Conservation (phyloP, 2,888 invertebrate species). For the Proisotoma minuta region DNA sequence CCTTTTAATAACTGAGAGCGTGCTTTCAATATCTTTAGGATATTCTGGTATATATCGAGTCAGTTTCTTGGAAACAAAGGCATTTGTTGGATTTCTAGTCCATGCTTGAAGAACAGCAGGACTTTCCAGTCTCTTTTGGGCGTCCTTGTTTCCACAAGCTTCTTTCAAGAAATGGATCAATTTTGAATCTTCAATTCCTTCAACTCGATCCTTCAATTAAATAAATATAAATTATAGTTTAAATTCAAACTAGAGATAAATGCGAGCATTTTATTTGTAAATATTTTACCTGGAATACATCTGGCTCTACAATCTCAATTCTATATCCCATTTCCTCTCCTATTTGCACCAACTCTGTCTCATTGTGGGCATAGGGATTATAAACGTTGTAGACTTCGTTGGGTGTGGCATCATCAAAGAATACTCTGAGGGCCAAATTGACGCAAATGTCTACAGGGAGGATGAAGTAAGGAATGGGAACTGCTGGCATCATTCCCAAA, state of each 20-base stretch:
- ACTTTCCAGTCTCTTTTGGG: conserved; percentile 7
- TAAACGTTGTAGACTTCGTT: conserved; percentile 23
- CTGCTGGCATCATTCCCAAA: conserved; percentile 20
- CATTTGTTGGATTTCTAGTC: conserved; percentile 19
- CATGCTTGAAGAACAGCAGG: conserved; percentile 22
- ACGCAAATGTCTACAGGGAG: conserved; percentile 26
- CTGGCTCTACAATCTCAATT: conserved; percentile 24
- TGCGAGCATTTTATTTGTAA: conserved; percentile 18
- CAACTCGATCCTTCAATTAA: too few relatives aligned
- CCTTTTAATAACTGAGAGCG: conserved; percentile 15
- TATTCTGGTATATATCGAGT: conserved; percentile 22
- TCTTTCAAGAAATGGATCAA: conserved; percentile 12
- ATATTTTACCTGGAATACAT: conserved; percentile 16
- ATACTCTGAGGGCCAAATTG: conserved; percentile 13
- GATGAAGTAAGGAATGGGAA: conserved; percentile 19
- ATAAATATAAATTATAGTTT: too few relatives aligned
- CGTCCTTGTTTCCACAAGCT: conserved; percentile 20
- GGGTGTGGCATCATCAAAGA: conserved; percentile 17
- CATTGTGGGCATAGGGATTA: conserved; percentile 21
- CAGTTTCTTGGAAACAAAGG: conserved; percentile 20
- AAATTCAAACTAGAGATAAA: conserved; percentile 18
- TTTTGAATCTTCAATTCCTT: neutral
- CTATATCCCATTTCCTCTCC: conserved; percentile 23
- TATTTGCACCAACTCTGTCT: conserved; percentile 21
- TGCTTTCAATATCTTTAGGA: conserved; percentile 6